Conservation (phyloP, 2,888 invertebrate species). For the Tenthredo mesomela region DNA sequence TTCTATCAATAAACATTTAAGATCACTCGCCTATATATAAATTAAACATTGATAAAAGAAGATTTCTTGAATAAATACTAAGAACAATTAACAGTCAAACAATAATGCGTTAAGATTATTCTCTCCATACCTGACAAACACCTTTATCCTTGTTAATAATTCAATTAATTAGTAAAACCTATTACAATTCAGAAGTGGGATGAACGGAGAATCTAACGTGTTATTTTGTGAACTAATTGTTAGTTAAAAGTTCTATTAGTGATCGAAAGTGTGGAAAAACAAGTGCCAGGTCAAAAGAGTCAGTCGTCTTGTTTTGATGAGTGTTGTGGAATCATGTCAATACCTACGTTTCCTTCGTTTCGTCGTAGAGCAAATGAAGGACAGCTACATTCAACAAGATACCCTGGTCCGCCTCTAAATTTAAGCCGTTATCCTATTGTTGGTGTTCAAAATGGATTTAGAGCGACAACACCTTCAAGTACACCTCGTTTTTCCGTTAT, state of each 20-base stretch:
- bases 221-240: neutral
- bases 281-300: neutral
- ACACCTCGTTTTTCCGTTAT: neutral
- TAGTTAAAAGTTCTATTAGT: neutral
- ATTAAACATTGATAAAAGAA: no score
- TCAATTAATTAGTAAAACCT: no score
- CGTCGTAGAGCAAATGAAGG: neutral
- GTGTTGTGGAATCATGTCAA: neutral
- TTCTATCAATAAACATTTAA: no score
- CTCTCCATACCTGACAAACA: no score
- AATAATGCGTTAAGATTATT: no score
- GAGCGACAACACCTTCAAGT: neutral
- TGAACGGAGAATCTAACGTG: neutral
- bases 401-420: neutral
- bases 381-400: neutral
- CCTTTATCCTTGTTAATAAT: no score
- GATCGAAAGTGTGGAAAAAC: neutral
- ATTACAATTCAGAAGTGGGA: neutral
- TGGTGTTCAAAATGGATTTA: neutral
- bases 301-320: neutral
- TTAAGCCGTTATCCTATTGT: neutral
- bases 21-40: no score
- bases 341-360: neutral
- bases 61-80: no score
- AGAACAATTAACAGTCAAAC: no score